Percentiles rank a stretch among this genome's conserved stretches.
phyloP scores from a whole-genome alignment of 2,113 vertebrate genomes.

The Pelusios castaneus region DNA sequence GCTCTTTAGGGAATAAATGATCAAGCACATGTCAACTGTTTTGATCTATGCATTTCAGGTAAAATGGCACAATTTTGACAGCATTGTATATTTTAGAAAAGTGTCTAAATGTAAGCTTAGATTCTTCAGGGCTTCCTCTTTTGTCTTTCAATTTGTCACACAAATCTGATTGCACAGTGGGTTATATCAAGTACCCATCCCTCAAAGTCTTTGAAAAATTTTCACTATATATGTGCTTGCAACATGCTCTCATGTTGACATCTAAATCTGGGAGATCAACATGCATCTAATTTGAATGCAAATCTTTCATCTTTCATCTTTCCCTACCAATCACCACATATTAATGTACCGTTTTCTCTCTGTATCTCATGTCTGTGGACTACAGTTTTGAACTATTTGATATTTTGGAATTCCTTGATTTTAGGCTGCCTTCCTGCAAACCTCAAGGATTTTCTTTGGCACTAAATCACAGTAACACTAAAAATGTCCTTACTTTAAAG shows the following conservation, averaged over 20 bases:
- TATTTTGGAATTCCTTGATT: not conserved
- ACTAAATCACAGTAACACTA: not conserved
- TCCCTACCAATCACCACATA: accelerated
- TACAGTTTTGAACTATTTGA: not conserved
- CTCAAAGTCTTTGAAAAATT: not conserved
- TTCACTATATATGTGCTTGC: not conserved
- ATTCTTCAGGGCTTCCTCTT: not conserved
- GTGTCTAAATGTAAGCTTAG: not conserved
- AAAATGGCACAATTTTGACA: not conserved
- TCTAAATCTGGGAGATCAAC: not conserved
- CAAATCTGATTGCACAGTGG: not conserved
- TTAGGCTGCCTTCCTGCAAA: not conserved
- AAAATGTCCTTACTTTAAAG: not conserved
- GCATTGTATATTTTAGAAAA: not conserved
- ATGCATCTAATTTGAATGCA: not conserved
- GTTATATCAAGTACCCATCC: not conserved
- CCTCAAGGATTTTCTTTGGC: not conserved
- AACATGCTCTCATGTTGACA: not conserved
- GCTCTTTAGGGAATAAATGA: not conserved
- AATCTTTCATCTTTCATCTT: not conserved
- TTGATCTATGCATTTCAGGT: not conserved
- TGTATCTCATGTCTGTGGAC: not conserved
- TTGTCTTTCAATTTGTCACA: not conserved
- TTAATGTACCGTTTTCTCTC: not conserved
- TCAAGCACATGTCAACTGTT: not conserved